Conservation (phyloP, 2,797 vertebrate species). For the Gallirallus australis region DNA sequence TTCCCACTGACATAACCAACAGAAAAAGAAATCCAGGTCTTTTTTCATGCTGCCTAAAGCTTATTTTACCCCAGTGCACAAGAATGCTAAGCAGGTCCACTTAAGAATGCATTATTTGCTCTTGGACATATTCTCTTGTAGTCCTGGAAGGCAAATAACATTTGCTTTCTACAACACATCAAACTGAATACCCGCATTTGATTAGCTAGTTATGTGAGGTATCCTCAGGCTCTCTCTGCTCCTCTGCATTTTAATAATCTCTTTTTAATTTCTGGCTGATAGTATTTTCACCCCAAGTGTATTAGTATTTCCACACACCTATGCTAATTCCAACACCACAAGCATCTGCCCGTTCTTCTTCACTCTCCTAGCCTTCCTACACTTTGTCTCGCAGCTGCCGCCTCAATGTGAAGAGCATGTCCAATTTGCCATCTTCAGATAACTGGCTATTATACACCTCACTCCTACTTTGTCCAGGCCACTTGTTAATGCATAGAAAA, state of each 20-base stretch:
- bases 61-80: not conserved
- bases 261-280: constrained; percentile 53
- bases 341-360: not conserved
- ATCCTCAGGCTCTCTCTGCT: constrained; percentile 43
- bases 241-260: constrained; percentile 54
- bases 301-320: constrained; percentile 25
- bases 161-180: constrained; percentile 54
- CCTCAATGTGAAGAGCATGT: not conserved
- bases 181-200: constrained; percentile 52
- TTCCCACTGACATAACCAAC: not conserved
- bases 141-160: constrained; percentile 54
- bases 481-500: constrained; percentile 8
- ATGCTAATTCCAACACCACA: constrained; percentile 1
- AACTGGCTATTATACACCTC: not conserved
- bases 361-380: not conserved
- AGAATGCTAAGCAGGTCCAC: constrained; percentile 36
- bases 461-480: not conserved
- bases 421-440: not conserved
- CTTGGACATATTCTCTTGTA: constrained; percentile 44
- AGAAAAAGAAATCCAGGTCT: not conserved
- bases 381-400: not conserved
- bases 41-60: not conserved
- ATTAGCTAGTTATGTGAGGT: constrained; percentile 35
- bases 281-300: constrained; percentile 19
- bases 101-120: constrained; percentile 56